These are phyloP conservation scores for Mus pahari DNA, from an alignment of 2,113 vertebrate genomes.

Conservation along the genomic window DNA sequence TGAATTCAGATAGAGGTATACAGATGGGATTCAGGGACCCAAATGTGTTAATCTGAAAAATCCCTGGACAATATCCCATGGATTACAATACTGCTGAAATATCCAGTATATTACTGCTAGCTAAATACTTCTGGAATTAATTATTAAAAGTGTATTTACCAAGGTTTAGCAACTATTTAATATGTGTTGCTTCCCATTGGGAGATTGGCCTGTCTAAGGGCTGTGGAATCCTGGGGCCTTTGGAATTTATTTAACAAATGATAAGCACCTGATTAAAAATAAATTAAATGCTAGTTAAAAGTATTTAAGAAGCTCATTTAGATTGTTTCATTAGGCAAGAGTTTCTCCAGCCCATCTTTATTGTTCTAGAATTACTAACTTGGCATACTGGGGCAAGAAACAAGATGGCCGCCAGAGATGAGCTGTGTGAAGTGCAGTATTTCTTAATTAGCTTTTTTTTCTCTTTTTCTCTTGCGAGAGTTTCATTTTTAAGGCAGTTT, in stretches of 20 bases:
- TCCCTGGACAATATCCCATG: conserved; percentile 76
- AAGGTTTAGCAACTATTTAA: conserved; percentile 85
- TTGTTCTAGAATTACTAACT: conserved; percentile 72
- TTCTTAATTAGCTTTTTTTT: conserved; percentile 19
- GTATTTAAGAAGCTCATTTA: conserved; percentile 80
- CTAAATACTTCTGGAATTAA: conserved; percentile 85
- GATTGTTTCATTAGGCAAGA: conserved; percentile 77
- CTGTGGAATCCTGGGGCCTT: conserved; percentile 78
- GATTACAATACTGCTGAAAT: conserved; percentile 83
- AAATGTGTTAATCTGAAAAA: conserved; percentile 81
- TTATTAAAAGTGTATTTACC: conserved; percentile 86
- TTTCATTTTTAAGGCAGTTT: conserved; percentile 28
- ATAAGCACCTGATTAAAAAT: conserved; percentile 84
- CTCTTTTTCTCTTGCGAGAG: not conserved
- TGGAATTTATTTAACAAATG: conserved; percentile 84
- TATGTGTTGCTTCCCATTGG: conserved; percentile 84
- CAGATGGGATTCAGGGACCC: conserved; percentile 73
- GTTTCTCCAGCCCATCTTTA: conserved; percentile 69
- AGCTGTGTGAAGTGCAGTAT: not conserved
- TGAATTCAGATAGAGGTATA: conserved; percentile 81
- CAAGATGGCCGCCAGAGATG: conserved; percentile 67
- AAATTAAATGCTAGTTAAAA: conserved; percentile 84
- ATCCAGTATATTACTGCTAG: conserved; percentile 79
- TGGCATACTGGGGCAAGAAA: conserved; percentile 38
- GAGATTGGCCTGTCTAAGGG: conserved; percentile 78